Conservation (phyloP, 2,113 vertebrate species). For the Hemiscyllium ocellatum region DNA sequence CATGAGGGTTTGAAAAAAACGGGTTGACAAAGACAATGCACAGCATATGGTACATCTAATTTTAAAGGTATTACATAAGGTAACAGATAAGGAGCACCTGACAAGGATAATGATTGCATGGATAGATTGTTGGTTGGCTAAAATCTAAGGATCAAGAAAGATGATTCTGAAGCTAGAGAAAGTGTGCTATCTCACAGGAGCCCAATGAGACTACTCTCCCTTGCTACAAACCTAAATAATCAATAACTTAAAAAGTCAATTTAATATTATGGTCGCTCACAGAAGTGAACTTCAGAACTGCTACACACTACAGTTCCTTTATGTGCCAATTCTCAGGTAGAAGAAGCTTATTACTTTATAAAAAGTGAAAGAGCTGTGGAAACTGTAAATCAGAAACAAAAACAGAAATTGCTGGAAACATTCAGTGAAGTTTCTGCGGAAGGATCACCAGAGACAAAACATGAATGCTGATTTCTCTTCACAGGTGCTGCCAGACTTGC, state of each 20-base stretch:
- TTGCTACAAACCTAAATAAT: neutral
- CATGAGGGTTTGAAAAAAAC: neutral
- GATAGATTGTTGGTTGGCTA: neutral
- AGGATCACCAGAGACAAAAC: too few relatives aligned
- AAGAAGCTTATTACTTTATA: neutral
- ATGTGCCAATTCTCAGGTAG: neutral
- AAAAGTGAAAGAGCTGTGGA: too few relatives aligned
- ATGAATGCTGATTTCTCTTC: too few relatives aligned
- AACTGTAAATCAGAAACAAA: too few relatives aligned
- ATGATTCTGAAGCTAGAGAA: neutral
- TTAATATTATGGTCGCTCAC: neutral
- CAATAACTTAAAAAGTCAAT: neutral
- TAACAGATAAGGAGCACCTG: neutral
- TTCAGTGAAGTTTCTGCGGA: too few relatives aligned
- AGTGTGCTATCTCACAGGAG: neutral
- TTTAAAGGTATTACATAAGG: neutral
- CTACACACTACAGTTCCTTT: neutral
- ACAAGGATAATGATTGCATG: neutral
- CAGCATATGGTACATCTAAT: neutral
- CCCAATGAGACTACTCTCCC: neutral
- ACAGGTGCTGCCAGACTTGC: too few relatives aligned
- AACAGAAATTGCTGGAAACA: too few relatives aligned
- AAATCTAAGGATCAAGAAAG: neutral
- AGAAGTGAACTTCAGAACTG: neutral
- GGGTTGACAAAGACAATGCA: neutral